phyloP scores from a whole-genome alignment of 2,888 invertebrate species.

The Oscheius sp. region DNA sequence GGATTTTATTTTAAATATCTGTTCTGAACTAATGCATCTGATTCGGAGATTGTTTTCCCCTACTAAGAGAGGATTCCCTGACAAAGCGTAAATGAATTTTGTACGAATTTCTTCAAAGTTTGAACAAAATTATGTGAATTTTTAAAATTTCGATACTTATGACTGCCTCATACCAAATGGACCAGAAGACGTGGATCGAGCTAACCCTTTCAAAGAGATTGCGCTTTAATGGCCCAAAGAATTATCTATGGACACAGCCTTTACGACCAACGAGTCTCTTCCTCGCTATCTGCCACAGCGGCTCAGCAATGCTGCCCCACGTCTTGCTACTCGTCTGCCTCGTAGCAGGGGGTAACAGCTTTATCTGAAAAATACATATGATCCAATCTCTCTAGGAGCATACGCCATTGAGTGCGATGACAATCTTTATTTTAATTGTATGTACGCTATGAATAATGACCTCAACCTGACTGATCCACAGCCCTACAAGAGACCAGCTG shows the following conservation, averaged over 20 bases:
- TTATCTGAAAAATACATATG: background rate
- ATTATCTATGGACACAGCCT: slow-evolving; percentile 23
- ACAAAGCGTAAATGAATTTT: too few relatives aligned
- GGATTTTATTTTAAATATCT: too few relatives aligned
- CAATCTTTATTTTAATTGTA: slow-evolving; percentile 36
- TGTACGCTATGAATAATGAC: slow-evolving; percentile 31
- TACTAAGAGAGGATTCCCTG: too few relatives aligned
- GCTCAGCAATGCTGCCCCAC: slow-evolving; percentile 19
- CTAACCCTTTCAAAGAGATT: slow-evolving; percentile 1
- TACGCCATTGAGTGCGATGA: slow-evolving; percentile 36
- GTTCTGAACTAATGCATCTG: too few relatives aligned
- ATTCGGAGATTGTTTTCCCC: too few relatives aligned
- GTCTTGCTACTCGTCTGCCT: slow-evolving; percentile 27
- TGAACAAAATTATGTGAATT: too few relatives aligned
- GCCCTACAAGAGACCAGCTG: slow-evolving; percentile 46
- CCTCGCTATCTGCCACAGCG: slow-evolving; percentile 23
- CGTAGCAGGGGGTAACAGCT: slow-evolving; percentile 18
- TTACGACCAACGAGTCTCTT: slow-evolving; percentile 24
- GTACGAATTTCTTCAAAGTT: too few relatives aligned
- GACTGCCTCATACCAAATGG: too few relatives aligned
- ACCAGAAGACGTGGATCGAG: too few relatives aligned
- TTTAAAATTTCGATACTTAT: too few relatives aligned
- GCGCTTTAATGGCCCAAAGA: slow-evolving; percentile 22
- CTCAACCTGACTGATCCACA: slow-evolving; percentile 37
- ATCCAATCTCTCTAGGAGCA: slow-evolving; percentile 10